Evolutionary conservation across 2,113 vertebrate genomes (phyloP), one percentile per base, ranked within the genome.

Genomic region (Cyanoderma ruficeps): DNA sequence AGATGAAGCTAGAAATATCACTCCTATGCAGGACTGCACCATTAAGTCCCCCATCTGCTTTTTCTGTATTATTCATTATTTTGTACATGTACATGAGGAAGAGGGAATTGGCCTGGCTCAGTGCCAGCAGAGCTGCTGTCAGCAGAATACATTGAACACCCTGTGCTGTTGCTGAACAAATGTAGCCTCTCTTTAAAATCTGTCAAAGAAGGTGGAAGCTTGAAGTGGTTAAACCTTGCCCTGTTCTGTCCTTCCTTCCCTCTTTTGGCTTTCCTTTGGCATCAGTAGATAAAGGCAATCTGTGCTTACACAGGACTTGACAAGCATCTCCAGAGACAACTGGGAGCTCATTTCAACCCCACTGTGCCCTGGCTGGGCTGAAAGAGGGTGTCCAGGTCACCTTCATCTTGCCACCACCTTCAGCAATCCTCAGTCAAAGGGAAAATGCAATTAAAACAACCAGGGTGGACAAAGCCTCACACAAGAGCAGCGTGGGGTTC

Each of bases 41-140:
- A 6, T 25, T 49, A 84, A 50, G 39, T 39, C 60, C 31, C 39
- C 10, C 8, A 18, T 57, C 50, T 86, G 46, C 23, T 9, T 67
- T 87, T 84, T 44, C 41, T 19, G 15, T 3, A 0, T 22, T 44
- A 13, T 64, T 91, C 39, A 10, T 64, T 83, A 23, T 89, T 77
- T 68, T 44, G 4, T 33, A 15, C 0, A 0, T 60, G 21, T 16
- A 22, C 24, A 22, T 35, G 11, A 7, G 24, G 41, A 64, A 18
- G 22, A 64, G 12, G 28, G 41, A 79, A 18, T 7, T 65, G 39
- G 12, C 5, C 24, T 57, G 33, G 47, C 39, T 70, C 35, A 35
- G 39, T 46, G 46, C 41, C 7, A 1, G 55, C 31, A 33, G 37
- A 49, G 27, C 25, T 70, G 35, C 35, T 63, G 22, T 52, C 49